Base-by-base conservation (phyloP, 1,140 invertebrate genomes). In the Drosophila kikkawai region DNA sequence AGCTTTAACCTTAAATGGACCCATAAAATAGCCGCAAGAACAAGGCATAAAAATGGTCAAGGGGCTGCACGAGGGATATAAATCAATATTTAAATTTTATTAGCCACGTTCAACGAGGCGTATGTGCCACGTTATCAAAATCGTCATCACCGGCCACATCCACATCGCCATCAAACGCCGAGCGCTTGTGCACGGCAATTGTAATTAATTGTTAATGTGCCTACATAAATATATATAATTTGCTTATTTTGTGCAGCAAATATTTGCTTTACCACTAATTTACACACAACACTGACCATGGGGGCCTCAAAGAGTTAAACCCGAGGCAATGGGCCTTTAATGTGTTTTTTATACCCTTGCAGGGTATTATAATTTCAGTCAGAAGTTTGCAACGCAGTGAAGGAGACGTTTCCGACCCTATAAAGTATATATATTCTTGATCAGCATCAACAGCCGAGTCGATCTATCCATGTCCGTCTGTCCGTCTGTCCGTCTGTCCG, bases 11-110 rank as follows among this genome's bases (percentile, higher is more conserved):
- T 41, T 42, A 41, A 59, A 53, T 71, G 63, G 34, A 22, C 59
- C 48, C 64, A 82, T 84, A 83, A 75, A 82, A 73, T 61, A 64
- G 58, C 64, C 75, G 36, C 45, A 63, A 67, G 55, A 83, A 61
- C 42, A 41, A 37, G 34, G 56, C 57, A 83, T 57, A 51, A 64
- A 82, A 82, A 50, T 61, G 75, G 60, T 9, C 79, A 66, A 39
- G 44, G 66, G 69, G 44, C 26, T 42, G 26, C 45, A 37, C 29
- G 17, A 56, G 44, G 75, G 48, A 64, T 80, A 84, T 84, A 84
- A 84, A 84, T 86, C 82, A 84, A 84, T 84, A 84, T 84, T 84
- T 84, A 82, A 82, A 84, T 84, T 84, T 82, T 82, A 84, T 84
- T 81, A 69, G 63, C 56, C 53, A 45, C 48, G 53, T 58, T 36